Conservation (phyloP, 2,113 vertebrate genomes). For the Ia io region DNA sequence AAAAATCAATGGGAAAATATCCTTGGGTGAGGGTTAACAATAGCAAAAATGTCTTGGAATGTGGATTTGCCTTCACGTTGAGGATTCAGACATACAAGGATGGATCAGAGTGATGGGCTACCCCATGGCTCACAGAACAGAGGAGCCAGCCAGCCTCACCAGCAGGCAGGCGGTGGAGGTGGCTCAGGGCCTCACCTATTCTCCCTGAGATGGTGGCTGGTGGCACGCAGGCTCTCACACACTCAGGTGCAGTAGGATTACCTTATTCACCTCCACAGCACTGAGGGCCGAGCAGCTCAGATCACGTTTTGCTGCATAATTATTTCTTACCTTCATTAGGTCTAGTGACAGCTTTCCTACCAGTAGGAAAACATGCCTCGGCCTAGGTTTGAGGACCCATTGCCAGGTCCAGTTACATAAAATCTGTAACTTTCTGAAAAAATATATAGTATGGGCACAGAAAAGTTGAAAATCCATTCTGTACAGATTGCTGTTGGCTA, state of each 20-base stretch:
- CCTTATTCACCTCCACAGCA: background rate
- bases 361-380: background rate
- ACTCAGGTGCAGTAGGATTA: background rate
- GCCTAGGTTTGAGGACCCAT: background rate
- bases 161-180: rapidly evolving
- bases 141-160: background rate
- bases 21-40: no score
- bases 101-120: background rate
- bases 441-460: background rate
- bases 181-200: background rate
- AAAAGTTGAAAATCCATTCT: background rate
- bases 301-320: background rate
- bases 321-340: background rate
- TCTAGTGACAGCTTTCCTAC: background rate
- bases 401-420: background rate
- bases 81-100: background rate
- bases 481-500: background rate
- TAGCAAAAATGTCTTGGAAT: background rate
- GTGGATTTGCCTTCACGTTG: background rate
- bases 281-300: background rate
- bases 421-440: background rate
- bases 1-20: no score
- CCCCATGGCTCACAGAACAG: rapidly evolving
- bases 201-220: background rate
- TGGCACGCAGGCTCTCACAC: background rate